Percentiles rank a stretch among this genome's conserved stretches.
phyloP scores from a whole-genome alignment of 1,140 invertebrate genomes.

The Orius insidiosus region DNA sequence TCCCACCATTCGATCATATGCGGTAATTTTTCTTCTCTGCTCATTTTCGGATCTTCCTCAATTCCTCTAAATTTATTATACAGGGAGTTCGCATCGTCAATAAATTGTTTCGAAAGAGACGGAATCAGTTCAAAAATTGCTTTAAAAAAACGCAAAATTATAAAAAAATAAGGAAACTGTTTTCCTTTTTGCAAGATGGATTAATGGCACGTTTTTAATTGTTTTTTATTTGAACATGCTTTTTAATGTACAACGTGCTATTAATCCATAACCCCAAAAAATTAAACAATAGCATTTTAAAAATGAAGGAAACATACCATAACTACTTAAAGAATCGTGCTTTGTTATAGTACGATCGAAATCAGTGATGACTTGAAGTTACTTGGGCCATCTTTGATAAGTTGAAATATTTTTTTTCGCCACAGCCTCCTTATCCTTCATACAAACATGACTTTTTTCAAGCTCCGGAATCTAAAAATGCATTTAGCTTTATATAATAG shows the following conservation, averaged over 20 bases:
- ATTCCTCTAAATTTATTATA: slow-evolving; percentile 65
- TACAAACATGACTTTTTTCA: slow-evolving; percentile 4
- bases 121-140: slow-evolving; percentile 55
- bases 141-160: slow-evolving; percentile 22
- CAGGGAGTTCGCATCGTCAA: slow-evolving; percentile 33
- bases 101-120: slow-evolving; percentile 43
- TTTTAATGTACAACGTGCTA: too few relatives aligned
- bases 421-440: slow-evolving; percentile 11
- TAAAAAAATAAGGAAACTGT: too few relatives aligned
- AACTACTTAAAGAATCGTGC: slow-evolving; percentile 16
- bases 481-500: background rate
- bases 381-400: slow-evolving; percentile 45
- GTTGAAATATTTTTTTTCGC: slow-evolving; percentile 38
- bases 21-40: slow-evolving; percentile 52
- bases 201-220: too few relatives aligned
- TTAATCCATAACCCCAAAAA: too few relatives aligned
- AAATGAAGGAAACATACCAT: slow-evolving; percentile 9
- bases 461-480: slow-evolving; percentile 7
- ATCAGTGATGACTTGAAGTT: slow-evolving; percentile 66
- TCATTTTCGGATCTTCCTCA: slow-evolving; percentile 62
- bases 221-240: too few relatives aligned
- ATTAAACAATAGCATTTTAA: too few relatives aligned
- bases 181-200: too few relatives aligned
- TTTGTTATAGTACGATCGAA: slow-evolving; percentile 69
- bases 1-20: slow-evolving; percentile 83